Conservation (phyloP, 1,140 invertebrate species). For the Babylonia areolata region DNA sequence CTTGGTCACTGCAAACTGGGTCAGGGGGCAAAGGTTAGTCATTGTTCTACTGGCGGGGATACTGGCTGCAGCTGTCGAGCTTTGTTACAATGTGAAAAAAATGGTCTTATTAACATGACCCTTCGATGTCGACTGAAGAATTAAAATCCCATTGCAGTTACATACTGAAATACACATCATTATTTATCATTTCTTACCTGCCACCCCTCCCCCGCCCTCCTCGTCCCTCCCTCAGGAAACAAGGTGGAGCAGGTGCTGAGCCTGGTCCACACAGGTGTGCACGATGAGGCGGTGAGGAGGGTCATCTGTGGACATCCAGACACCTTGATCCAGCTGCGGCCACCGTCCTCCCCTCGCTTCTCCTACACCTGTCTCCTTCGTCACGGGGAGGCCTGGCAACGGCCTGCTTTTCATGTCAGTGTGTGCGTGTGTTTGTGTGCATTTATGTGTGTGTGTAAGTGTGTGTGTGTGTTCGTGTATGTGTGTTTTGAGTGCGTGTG, state of each 20-base stretch:
- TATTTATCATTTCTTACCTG: too few relatives aligned
- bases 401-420: too few relatives aligned
- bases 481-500: not conserved
- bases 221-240: constrained; percentile 1
- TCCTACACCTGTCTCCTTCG: not conserved
- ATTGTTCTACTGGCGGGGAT: too few relatives aligned
- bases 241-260: constrained; percentile 38
- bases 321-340: constrained; percentile 13
- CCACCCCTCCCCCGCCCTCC: too few relatives aligned
- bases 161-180: too few relatives aligned
- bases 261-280: constrained; percentile 30
- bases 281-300: constrained; percentile 22
- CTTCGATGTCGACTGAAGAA: too few relatives aligned
- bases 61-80: too few relatives aligned
- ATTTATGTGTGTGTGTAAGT: not conserved
- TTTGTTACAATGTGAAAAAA: too few relatives aligned
- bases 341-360: not conserved
- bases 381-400: constrained; percentile 26
- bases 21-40: too few relatives aligned
- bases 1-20: too few relatives aligned
- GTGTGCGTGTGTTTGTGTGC: not conserved
- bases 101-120: too few relatives aligned
- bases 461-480: not conserved
- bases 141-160: too few relatives aligned
- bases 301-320: constrained; percentile 6